Evolutionary conservation across 30 jellyfish, hydroid and myxozoan genomes (phyloP).

Genomic region (Hydractinia symbiolongicarpus): DNA sequence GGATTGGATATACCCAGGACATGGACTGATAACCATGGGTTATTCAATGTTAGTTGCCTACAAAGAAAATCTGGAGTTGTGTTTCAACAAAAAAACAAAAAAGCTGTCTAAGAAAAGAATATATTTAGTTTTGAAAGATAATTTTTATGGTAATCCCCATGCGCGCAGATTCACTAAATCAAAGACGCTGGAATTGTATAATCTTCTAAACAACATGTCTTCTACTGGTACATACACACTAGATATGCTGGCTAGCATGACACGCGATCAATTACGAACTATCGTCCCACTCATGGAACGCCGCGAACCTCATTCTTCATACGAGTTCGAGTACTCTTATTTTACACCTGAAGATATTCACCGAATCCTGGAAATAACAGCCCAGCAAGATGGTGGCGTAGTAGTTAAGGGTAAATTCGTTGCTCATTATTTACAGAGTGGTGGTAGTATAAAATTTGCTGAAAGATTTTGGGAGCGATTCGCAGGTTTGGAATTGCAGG

Average conservation of each 20-base stretch:
- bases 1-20: constrained; percentile 78
- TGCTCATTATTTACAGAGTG: neutral
- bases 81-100: constrained; percentile 1
- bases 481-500: neutral
- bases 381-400: neutral
- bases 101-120: constrained; percentile 8
- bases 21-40: constrained; percentile 75
- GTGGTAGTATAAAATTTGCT: constrained; percentile 5
- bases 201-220: neutral
- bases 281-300: neutral
- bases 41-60: constrained; percentile 38
- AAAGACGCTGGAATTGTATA: neutral
- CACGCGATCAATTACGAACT: constrained; percentile 15
- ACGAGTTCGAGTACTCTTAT: constrained; percentile 23
- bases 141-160: neutral
- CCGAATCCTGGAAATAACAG: neutral
- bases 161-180: neutral
- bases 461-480: constrained; percentile 6
- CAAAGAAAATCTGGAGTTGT: neutral
- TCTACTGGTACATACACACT: neutral
- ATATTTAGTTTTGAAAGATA: neutral
- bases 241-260: neutral
- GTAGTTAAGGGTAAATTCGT: neutral
- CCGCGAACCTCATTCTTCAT: constrained; percentile 11
- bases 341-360: constrained; percentile 5